Conservation (phyloP, 2,797 vertebrate species). For the Amblyraja radiata region DNA sequence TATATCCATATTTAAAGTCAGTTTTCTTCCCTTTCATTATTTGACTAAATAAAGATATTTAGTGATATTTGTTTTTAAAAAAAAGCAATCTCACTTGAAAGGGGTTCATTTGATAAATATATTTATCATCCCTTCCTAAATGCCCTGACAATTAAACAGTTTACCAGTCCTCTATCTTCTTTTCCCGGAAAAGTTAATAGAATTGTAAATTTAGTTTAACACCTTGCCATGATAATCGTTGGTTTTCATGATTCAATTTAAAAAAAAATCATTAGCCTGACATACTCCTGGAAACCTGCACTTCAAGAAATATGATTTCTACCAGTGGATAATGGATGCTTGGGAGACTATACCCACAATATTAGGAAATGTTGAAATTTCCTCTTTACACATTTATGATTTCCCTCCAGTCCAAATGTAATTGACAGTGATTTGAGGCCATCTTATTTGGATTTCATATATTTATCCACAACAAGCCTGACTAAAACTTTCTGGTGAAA, state of each 20-base stretch:
- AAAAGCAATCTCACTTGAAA: not conserved
- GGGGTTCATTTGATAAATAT: not conserved
- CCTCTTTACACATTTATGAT: not conserved
- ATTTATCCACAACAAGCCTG: not conserved
- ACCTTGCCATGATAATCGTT: not conserved
- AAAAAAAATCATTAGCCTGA: not conserved
- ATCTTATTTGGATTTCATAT: not conserved
- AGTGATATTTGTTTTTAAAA: not conserved
- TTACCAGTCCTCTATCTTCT: not conserved
- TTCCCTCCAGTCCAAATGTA: not conserved
- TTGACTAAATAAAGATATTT: not conserved
- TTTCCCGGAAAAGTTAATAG: not conserved
- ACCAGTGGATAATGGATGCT: not conserved
- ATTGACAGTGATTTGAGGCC: not conserved
- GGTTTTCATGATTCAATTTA: not conserved
- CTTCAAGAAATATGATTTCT: not conserved
- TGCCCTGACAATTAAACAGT: not conserved
- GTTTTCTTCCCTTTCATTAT: not conserved
- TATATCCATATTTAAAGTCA: not conserved
- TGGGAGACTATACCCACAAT: not conserved
- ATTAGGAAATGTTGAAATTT: not conserved
- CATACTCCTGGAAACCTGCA: not conserved
- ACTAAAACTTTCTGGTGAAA: not conserved
- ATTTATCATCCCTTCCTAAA: not conserved
- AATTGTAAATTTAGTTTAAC: not conserved